These are phyloP conservation scores for Coelinius sp. DNA, from an alignment of 2,888 invertebrate genomes.

Conservation along the genomic window DNA sequence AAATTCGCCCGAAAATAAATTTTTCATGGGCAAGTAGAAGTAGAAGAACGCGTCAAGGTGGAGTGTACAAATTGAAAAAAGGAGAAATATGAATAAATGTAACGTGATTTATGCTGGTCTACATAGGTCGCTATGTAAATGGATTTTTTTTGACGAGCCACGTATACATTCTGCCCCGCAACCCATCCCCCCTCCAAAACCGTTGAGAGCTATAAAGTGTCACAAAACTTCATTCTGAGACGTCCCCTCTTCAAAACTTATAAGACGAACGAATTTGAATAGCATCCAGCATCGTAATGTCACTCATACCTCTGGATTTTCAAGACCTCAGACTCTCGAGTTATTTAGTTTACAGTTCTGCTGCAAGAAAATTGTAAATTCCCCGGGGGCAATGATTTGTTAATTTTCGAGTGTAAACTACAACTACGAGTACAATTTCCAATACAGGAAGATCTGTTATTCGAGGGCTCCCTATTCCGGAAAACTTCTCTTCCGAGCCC, in stretches of 20 bases:
- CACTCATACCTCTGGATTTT: background rate
- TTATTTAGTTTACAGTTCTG: background rate
- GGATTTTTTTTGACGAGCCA: background rate
- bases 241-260: background rate
- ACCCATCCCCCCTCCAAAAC: background rate
- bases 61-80: background rate
- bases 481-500: too few species aligned
- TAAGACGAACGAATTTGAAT: slow-evolving; percentile 23
- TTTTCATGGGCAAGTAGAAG: background rate
- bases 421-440: background rate
- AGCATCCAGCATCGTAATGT: background rate
- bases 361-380: slow-evolving; percentile 9
- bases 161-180: background rate
- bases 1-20: slow-evolving; percentile 29
- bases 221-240: slow-evolving; percentile 8
- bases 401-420: background rate
- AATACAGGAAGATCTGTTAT: too few species aligned
- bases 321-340: background rate
- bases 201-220: slow-evolving; percentile 13
- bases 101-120: slow-evolving; percentile 8
- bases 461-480: too few species aligned
- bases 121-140: background rate
- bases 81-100: background rate
- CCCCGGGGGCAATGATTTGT: background rate
- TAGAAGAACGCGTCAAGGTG: background rate